Evolutionary conservation across 2,113 vertebrate genomes (phyloP).

Genomic region (Rhinolophus ferrumequinum): DNA sequence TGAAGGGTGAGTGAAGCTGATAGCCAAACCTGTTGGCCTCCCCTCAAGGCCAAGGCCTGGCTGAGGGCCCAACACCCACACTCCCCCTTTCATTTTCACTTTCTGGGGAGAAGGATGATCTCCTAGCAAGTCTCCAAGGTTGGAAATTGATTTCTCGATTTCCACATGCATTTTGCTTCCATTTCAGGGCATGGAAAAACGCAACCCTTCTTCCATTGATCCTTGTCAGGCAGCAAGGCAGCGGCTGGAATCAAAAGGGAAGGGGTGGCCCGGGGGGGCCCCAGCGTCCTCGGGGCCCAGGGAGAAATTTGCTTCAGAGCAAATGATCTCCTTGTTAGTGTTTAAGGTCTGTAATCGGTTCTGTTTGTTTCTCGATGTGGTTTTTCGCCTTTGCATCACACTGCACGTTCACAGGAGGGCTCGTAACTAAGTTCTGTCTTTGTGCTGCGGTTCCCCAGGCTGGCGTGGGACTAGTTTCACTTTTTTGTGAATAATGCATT

Average conservation of each 20-base stretch:
- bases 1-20: not conserved
- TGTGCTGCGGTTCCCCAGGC: not conserved
- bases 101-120: constrained; percentile 33
- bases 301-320: not conserved
- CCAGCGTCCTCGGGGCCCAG: not conserved
- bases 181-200: not conserved
- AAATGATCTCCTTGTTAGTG: not conserved
- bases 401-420: not conserved
- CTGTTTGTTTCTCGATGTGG: not conserved
- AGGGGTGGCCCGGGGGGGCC: not conserved
- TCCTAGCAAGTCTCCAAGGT: not conserved
- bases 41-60: not conserved
- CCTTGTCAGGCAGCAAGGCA: fast-evolving
- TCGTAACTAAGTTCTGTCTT: not conserved
- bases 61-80: not conserved
- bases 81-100: not conserved
- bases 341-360: not conserved
- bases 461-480: too few species aligned
- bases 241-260: not conserved
- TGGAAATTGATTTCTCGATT: constrained; percentile 56
- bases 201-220: not conserved
- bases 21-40: not conserved
- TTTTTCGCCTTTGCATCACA: not conserved
- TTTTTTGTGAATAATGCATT: not conserved
- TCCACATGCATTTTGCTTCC: constrained; percentile 50